Evolutionary conservation across 2,888 invertebrate genomes (phyloP).

Genomic region (Auanema sp.): DNA sequence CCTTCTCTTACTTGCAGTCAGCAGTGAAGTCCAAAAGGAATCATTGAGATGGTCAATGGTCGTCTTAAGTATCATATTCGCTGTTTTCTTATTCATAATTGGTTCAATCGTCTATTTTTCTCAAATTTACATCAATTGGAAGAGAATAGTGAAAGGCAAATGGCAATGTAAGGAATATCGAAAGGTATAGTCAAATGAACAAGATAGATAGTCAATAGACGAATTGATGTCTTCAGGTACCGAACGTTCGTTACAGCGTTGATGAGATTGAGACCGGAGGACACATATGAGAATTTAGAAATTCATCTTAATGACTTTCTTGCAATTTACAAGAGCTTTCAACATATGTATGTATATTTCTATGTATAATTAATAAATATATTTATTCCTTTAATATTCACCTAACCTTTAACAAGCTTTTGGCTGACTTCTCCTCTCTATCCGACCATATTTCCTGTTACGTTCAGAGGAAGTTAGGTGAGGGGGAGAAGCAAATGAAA

Average conservation of each 20-base stretch:
- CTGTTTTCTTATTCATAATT: constrained; percentile 13
- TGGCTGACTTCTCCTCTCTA: too few relatives aligned
- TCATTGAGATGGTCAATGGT: constrained; percentile 9
- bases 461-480: too few relatives aligned
- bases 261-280: constrained; percentile 19
- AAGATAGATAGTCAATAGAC: too few relatives aligned
- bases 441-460: too few relatives aligned
- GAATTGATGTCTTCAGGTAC: constrained; percentile 8
- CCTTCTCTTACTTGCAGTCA: background rate
- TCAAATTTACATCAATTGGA: constrained; percentile 23
- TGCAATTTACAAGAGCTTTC: too few relatives aligned
- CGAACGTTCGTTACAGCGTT: constrained; percentile 20
- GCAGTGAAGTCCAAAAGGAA: background rate
- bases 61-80: constrained; percentile 8
- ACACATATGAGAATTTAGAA: constrained; percentile 9
- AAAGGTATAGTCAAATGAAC: constrained; percentile 5
- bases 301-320: too few relatives aligned
- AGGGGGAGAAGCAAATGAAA: too few relatives aligned
- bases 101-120: constrained; percentile 18
- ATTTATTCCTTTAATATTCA: too few relatives aligned
- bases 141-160: constrained; percentile 21
- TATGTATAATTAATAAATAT: too few relatives aligned
- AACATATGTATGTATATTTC: too few relatives aligned
- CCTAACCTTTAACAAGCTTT: too few relatives aligned
- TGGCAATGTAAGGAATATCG: constrained; percentile 20